phyloP scores from a whole-genome alignment of 2,797 vertebrate species.

The Tokudaia tokunoshimensis region DNA sequence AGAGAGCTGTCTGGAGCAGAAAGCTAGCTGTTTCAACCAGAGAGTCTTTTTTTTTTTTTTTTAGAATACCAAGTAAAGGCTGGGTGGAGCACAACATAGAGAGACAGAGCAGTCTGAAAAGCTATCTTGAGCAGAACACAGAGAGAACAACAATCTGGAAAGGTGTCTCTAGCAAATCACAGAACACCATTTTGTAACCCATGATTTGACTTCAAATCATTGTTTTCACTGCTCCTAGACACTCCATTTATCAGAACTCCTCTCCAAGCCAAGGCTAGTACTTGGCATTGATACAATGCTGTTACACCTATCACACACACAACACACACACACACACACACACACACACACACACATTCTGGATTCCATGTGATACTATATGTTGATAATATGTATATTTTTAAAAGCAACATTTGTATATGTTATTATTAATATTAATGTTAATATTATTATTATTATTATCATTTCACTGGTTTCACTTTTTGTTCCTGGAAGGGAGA shows the following conservation, averaged over 20 bases:
- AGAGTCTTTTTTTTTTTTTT: no score
- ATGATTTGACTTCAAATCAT: neutral
- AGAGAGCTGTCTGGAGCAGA: neutral
- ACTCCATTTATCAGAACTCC: neutral
- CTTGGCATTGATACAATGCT: neutral
- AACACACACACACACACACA: neutral
- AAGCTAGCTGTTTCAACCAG: neutral
- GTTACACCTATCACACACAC: neutral
- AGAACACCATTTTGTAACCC: neutral
- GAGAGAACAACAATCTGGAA: neutral
- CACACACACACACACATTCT: neutral
- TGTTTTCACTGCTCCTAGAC: neutral
- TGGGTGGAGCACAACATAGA: neutral
- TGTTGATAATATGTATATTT: no score
- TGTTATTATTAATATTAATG: neutral
- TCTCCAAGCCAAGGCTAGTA: neutral
- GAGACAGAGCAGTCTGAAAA: no score
- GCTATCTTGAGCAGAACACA: neutral
- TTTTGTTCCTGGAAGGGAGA: neutral
- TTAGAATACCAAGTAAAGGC: neutral
- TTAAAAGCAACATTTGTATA: neutral
- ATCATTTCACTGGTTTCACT: neutral
- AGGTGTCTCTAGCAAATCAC: neutral
- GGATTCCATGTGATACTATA: no score
- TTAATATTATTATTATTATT: neutral